Conservation (phyloP, 1,140 invertebrate genomes). For the Monochamus saltuarius region DNA sequence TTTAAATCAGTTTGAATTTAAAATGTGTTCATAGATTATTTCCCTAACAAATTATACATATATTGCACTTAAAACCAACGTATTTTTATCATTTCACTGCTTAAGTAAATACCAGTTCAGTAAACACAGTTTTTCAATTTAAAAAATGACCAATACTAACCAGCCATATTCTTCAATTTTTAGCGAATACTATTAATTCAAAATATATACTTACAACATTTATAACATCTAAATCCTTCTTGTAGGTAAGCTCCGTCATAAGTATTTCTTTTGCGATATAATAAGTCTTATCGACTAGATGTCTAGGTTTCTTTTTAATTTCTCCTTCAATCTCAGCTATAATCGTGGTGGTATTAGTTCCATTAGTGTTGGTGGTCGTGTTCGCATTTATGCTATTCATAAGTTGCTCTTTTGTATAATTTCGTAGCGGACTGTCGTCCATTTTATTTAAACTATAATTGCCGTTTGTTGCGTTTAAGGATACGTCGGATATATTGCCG, state of each 20-base stretch:
- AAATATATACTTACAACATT: slow-evolving; percentile 66
- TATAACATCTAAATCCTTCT: slow-evolving; percentile 90
- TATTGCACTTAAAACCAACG: too few species aligned
- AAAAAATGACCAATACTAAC: too few species aligned
- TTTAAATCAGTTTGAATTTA: too few species aligned
- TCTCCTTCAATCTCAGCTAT: slow-evolving; percentile 51
- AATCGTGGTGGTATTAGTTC: slow-evolving; percentile 39
- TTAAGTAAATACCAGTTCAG: too few species aligned
- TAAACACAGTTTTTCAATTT: too few species aligned
- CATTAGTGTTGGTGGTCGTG: slow-evolving; percentile 23
- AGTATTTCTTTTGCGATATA: slow-evolving; percentile 92
- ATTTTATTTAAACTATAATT: slow-evolving; percentile 27
- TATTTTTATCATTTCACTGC: too few species aligned
- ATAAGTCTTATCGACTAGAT: slow-evolving; percentile 74
- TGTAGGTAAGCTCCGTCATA: slow-evolving; percentile 95
- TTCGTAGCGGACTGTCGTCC: slow-evolving; percentile 38
- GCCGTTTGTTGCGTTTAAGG: slow-evolving; percentile 32
- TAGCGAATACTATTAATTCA: neutral
- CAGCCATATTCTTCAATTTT: too few species aligned
- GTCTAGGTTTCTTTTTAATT: slow-evolving; percentile 41
- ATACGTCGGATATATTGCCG: slow-evolving; percentile 38
- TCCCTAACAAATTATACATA: too few species aligned
- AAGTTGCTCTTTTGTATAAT: slow-evolving; percentile 41
- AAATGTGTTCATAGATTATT: too few species aligned
- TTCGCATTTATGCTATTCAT: slow-evolving; percentile 46